Evolutionary conservation across 2,888 invertebrate species (phyloP).

Genomic region (Aphidius colemani): DNA sequence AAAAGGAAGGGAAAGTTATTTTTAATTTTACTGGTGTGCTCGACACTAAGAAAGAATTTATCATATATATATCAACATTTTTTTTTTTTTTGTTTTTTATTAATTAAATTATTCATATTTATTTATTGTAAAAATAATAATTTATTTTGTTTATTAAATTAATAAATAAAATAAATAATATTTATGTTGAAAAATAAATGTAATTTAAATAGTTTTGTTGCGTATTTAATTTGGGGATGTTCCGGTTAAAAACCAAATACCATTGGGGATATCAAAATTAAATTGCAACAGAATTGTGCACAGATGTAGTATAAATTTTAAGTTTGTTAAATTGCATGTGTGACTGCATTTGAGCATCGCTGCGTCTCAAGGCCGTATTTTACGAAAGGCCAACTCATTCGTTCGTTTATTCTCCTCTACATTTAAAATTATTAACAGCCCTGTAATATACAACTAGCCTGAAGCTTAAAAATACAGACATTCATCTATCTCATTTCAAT

Average conservation of each 20-base stretch:
- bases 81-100: too few relatives aligned
- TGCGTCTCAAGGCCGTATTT: constrained; percentile 58
- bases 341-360: constrained; percentile 55
- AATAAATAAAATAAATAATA: not conserved
- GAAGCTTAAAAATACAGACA: too few relatives aligned
- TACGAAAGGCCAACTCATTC: constrained; percentile 38
- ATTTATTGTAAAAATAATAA: not conserved
- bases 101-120: too few relatives aligned
- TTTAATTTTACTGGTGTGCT: constrained; percentile 33
- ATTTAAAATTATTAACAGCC: too few relatives aligned
- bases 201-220: not conserved
- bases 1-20: constrained; percentile 30
- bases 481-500: too few relatives aligned
- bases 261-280: constrained; percentile 11
- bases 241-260: constrained; percentile 9
- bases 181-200: not conserved
- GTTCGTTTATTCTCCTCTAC: too few relatives aligned
- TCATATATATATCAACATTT: not conserved
- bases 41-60: too few relatives aligned
- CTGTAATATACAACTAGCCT: too few relatives aligned
- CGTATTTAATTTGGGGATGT: too few relatives aligned
- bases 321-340: constrained; percentile 26
- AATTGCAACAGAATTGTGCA: not conserved
- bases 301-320: constrained; percentile 3
- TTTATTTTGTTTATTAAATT: not conserved